Base-by-base conservation (phyloP, 2,113 vertebrate species). In the Baryphthengus martii region DNA sequence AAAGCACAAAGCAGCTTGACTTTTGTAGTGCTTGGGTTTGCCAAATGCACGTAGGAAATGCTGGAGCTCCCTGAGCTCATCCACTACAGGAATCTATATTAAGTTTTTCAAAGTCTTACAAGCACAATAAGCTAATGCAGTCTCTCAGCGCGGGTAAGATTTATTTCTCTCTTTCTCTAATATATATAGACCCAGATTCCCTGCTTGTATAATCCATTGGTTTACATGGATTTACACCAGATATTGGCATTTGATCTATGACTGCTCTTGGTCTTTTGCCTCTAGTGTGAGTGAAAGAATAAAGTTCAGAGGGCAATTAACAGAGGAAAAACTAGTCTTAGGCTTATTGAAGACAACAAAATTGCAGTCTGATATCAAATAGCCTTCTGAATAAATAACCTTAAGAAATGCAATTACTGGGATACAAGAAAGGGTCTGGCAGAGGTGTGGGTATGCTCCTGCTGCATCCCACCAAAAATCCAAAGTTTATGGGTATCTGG, bases 231-330 rank as follows among this genome's bases (percentile, higher is more conserved):
- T 92, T 96, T 96, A 89, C 73, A 78, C 37, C 73, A 75, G 83
- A 89, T 95, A 96, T 87, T 88, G 88, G 90, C 76, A 62, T 90
- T 92, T 95, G 83, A 90, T 93, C 83, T 95, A 79, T 79, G 76
- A 31, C 47, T 83, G 83, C 72, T 84, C 52, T 88, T 78, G 76
- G 19, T 86, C 61, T 91, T 96, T 75, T 84, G 80, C 68, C 53
- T 94, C 17, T 70, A 62, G 49, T 24, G 66, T 68, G 62, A 94
- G 49, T 42, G 73, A 70, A 81, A 75, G 72, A 70, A 87, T 85
- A 84, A 86, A 76, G 78, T 87, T 88, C 88, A 93, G 82, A 67
- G 35, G 53, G 68, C 88, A 76, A 92, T 87, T 87, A 93, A 89
- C 78, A 92, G 72, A 56, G 63, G 67, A 68, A 77, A 92, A 90